These are phyloP conservation scores for Flabesymbios commensalis DNA, from an alignment of 2,888 invertebrate genomes.

Conservation along the genomic window DNA sequence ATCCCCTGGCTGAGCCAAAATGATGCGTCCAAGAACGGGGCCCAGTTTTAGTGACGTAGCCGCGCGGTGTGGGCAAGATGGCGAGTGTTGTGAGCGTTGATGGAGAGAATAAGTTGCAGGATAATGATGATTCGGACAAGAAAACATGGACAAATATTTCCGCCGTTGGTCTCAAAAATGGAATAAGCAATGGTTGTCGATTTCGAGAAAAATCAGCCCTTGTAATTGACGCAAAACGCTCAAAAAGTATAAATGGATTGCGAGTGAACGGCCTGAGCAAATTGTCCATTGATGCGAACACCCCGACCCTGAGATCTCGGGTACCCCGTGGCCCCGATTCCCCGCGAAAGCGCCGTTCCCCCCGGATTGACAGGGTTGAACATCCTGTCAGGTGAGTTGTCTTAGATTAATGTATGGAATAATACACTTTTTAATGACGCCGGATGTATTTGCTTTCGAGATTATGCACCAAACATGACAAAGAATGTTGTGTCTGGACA, in stretches of 20 bases:
- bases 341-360: too few relatives aligned
- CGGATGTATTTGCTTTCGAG: too few relatives aligned
- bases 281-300: neutral
- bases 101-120: neutral
- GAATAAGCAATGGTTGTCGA: neutral
- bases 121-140: neutral
- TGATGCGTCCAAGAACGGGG: too few relatives aligned
- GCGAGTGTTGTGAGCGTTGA: conserved; percentile 9
- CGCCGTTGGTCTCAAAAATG: neutral
- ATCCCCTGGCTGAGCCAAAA: too few relatives aligned
- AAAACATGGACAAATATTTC: neutral
- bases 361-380: too few relatives aligned
- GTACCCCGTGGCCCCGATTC: too few relatives aligned
- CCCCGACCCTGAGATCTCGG: neutral
- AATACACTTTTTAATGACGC: too few relatives aligned
- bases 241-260: neutral
- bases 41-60: too few relatives aligned
- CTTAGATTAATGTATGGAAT: too few relatives aligned
- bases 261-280: neutral
- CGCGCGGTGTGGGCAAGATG: conserved; percentile 7
- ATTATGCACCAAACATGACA: too few relatives aligned
- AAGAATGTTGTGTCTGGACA: too few relatives aligned
- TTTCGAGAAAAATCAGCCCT: neutral
- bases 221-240: neutral
- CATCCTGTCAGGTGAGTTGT: too few relatives aligned